These are phyloP conservation scores for Psilanteris sp. DNA, from an alignment of 1,140 invertebrate species.

Conservation along the genomic window DNA sequence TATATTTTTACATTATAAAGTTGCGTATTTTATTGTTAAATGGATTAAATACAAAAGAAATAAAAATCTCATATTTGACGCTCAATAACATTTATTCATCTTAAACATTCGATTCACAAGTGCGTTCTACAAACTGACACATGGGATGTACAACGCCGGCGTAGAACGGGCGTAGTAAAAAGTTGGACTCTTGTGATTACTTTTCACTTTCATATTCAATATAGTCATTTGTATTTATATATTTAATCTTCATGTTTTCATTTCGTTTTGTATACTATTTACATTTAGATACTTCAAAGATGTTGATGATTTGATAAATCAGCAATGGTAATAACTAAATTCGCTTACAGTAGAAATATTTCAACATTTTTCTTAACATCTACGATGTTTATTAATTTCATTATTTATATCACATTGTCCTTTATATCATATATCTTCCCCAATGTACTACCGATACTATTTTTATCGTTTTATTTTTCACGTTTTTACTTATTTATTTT, in stretches of 20 bases:
- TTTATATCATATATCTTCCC: slow-evolving; percentile 70
- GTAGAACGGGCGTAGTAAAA: slow-evolving; percentile 67
- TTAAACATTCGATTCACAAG: slow-evolving; percentile 68
- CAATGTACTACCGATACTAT: slow-evolving; percentile 56
- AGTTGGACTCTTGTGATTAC: slow-evolving; percentile 63
- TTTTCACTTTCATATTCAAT: slow-evolving; percentile 68
- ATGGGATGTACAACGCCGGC: slow-evolving; percentile 68
- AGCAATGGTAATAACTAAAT: slow-evolving; percentile 70
- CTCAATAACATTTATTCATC: slow-evolving; percentile 68
- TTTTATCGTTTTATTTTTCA: slow-evolving; percentile 19
- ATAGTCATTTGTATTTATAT: slow-evolving; percentile 68
- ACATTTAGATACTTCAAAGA: slow-evolving; percentile 74
- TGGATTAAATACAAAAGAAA: neutral
- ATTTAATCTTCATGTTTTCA: slow-evolving; percentile 60
- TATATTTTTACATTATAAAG: no score
- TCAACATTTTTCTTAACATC: slow-evolving; percentile 72
- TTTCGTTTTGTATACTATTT: slow-evolving; percentile 74
- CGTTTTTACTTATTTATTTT: slow-evolving; percentile 28
- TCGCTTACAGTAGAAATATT: slow-evolving; percentile 71
- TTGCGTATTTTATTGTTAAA: no score
- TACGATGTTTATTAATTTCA: slow-evolving; percentile 77
- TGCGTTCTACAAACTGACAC: slow-evolving; percentile 73
- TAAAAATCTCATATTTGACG: slow-evolving; percentile 23
- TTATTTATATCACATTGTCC: slow-evolving; percentile 80
- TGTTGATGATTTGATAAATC: slow-evolving; percentile 72